Evolutionary conservation across 2,888 invertebrate genomes (phyloP), one percentile per base, ranked within the genome.

Genomic region (Rhogogaster chlorosoma): DNA sequence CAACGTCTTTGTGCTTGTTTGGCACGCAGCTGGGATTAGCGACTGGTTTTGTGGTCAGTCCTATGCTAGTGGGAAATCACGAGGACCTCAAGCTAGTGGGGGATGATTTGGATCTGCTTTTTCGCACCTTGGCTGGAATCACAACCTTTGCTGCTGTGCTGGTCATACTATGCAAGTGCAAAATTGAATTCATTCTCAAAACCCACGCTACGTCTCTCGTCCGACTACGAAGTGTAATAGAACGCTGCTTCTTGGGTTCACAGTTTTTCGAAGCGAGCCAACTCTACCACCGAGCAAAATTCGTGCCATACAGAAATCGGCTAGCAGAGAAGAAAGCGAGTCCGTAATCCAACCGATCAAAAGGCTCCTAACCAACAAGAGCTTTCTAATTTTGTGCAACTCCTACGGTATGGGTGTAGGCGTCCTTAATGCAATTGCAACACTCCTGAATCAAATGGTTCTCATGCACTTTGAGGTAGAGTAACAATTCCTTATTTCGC

Each of bases 11-110:
- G 29, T 97, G 96, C 3, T 95, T 97, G 29, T 96, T 97, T 90
- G 97, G 97, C 6, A 96, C 96, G 89, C 96, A 97, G 94, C 91
- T 97, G n/a, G 95, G 97, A 0, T 94, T 96, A 61, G 96, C 97
- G 0, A 89, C 96, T 0, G 96, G 96, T 77, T 97, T 97, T 91
- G 93, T 97, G 7, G 86, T 97, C 6, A 96, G 97, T 0, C 96
- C 97, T 0, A 92, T 95, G 84, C 86, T 95, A 32, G 94, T 95
- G 1, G 92, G 88, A 85, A 94, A 94, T 88, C 93, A 94, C 42
- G 94, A 94, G 1, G 92, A 94, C 57, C 67, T 93, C 0, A 94
- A 93, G 0, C 92, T 93, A 6, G 94, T 95, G 49, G 94, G 95
- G 93, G 84, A 86, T 0, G 93, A 93, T 85, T 86, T 94, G 0